phyloP scores from a whole-genome alignment of 2,888 invertebrate genomes.

The Macaria notata region DNA sequence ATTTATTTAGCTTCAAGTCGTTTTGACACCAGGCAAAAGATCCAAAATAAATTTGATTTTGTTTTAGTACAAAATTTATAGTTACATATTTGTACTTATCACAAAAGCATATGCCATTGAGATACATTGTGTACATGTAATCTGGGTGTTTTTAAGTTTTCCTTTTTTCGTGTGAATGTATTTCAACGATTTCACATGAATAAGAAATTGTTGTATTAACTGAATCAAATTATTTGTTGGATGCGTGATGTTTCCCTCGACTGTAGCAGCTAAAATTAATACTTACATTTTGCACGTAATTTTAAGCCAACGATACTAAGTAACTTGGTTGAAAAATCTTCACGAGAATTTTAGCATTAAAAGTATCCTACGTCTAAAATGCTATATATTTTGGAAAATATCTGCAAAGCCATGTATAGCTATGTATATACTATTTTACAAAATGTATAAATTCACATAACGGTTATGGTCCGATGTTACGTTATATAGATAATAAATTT shows the following conservation, averaged over 20 bases:
- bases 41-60: slow-evolving; percentile 7
- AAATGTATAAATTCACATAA: slow-evolving; percentile 66
- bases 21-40: slow-evolving; percentile 5
- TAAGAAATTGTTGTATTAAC: too few species aligned
- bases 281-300: slow-evolving; percentile 6
- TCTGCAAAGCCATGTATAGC: slow-evolving; percentile 49
- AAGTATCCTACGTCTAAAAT: slow-evolving; percentile 12
- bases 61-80: too few species aligned
- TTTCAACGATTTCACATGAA: too few species aligned
- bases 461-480: slow-evolving; percentile 78
- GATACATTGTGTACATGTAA: too few species aligned
- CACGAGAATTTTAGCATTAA: not conserved
- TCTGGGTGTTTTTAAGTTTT: too few species aligned
- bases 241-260: slow-evolving; percentile 6
- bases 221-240: slow-evolving; percentile 3
- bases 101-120: too few species aligned
- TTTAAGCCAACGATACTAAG: slow-evolving; percentile 9
- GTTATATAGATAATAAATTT: slow-evolving; percentile 80
- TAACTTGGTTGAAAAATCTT: slow-evolving; percentile 3
- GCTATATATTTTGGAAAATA: slow-evolving; percentile 42
- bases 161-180: too few species aligned
- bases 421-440: slow-evolving; percentile 46
- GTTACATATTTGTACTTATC: too few species aligned
- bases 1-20: slow-evolving; percentile 5
- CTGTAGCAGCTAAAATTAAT: slow-evolving; percentile 6